Base-by-base conservation (phyloP, 2,888 invertebrate species). In the Tachina grossa region DNA sequence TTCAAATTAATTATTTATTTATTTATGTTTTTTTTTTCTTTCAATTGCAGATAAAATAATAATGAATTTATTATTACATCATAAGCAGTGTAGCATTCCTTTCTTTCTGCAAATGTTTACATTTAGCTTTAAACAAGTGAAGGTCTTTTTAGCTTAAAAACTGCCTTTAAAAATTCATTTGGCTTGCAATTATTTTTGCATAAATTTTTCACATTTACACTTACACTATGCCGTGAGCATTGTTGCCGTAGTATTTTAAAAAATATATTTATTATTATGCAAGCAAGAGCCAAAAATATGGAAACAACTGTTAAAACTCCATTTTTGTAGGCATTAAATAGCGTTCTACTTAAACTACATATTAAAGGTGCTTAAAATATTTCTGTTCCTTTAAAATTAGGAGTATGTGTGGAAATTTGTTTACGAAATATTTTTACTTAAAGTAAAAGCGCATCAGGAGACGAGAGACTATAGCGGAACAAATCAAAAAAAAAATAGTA, bases 121-220 rank as follows among this genome's bases (percentile, higher is more conserved):
- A 19, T 80, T 76, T 75, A 43, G 22, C 16, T 22, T 68, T 65
- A 71, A 75, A 71, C 51, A 55, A 81, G 66, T 75, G 71, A 81
- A 77, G 76, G 69, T 69, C 65, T 13, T 85, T 76, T 80, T 45
- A 31, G 55, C 14, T 11, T 10, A 72, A 78, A 55, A 66, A 41
- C 61, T 51, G 19, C 61, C 57, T 76, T 84, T 75, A 82, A 78
- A 86, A 75, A 86, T 84, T 86, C 71, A 86, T 82, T 65, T 22
- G 75, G 51, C 53, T 84, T 53, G 51, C 66, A 84, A 75, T 79
- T 75, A 69, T 51, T 82, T 68, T 82, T 75, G 66, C 69, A 78
- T 51, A 47, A 66, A 76, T 22, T 78, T 78, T 22, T 55, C 31
- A 45, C 31, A 14, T 31, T 47, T 72, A 9, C 39, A 72, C 10